A percentile compares a stretch with the other conserved stretches of the same genome.
phyloP scores from a whole-genome alignment of 2,888 invertebrate genomes.

The Volucella bombylans region DNA sequence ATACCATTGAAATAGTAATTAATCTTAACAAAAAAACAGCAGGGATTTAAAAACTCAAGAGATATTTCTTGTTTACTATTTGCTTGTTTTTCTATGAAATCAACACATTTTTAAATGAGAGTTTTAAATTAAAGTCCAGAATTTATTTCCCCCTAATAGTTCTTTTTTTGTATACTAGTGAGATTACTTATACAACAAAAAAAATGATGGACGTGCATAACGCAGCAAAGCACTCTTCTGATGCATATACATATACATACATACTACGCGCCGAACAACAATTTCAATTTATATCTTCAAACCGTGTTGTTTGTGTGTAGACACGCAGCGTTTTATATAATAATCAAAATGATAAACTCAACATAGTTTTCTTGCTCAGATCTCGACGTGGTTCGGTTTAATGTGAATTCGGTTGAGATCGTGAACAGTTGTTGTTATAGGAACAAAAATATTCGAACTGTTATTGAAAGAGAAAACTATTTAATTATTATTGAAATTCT shows the following conservation, averaged over 20 bases:
- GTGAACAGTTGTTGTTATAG: conserved; percentile 43
- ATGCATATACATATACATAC: conserved; percentile 39
- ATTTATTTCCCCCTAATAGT: conserved; percentile 15
- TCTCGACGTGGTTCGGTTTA: conserved; percentile 28
- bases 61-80: background rate
- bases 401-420: conserved; percentile 38
- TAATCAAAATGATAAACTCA: conserved; percentile 19
- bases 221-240: conserved; percentile 12
- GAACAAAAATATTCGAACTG: background rate
- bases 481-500: background rate
- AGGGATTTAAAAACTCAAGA: conserved; percentile 21
- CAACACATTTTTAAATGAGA: background rate
- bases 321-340: conserved; percentile 46
- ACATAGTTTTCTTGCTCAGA: conserved; percentile 43
- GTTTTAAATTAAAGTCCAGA: conserved; percentile 18
- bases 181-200: background rate
- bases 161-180: background rate
- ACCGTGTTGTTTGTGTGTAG: conserved; percentile 18
- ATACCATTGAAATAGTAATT: background rate
- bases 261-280: background rate
- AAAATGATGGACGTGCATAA: conserved; percentile 43
- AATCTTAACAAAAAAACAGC: conserved; percentile 55
- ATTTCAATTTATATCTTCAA: conserved; percentile 22
- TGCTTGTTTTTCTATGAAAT: no score
- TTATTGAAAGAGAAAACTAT: background rate